Evolutionary conservation across 2,113 vertebrate genomes (phyloP).

Genomic region (Pseudorasbora parva): DNA sequence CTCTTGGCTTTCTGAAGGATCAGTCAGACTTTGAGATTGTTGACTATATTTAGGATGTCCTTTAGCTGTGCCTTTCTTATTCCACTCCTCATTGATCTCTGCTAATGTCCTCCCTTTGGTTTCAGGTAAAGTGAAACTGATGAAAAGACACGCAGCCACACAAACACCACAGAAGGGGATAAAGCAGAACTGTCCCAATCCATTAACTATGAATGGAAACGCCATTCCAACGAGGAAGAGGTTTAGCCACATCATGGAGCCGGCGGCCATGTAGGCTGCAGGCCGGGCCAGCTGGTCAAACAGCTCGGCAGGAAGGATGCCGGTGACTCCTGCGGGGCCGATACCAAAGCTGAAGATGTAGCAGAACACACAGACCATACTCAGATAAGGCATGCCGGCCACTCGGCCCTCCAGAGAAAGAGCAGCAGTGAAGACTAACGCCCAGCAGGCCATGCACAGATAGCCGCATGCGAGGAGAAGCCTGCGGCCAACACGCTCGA

Average conservation of each 20-base stretch:
- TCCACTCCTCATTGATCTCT: constrained; percentile 83
- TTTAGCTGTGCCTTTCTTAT: constrained; percentile 50
- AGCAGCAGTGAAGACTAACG: constrained; percentile 80
- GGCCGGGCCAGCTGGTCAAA: constrained; percentile 86
- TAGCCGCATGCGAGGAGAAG: constrained; percentile 83
- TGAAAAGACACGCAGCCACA: constrained; percentile 73
- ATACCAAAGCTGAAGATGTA: constrained; percentile 93
- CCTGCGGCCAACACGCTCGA: constrained; percentile 80
- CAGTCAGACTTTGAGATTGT: neutral
- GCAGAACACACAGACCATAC: constrained; percentile 85
- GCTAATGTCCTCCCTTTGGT: constrained; percentile 88
- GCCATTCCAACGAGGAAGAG: constrained; percentile 82
- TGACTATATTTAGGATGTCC: neutral
- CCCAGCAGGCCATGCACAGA: constrained; percentile 82
- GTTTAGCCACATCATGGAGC: constrained; percentile 84
- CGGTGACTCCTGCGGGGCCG: constrained; percentile 89
- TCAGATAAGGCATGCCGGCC: constrained; percentile 84
- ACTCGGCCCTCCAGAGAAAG: constrained; percentile 80
- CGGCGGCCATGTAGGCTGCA: constrained; percentile 86
- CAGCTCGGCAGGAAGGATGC: constrained; percentile 85
- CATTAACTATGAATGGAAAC: constrained; percentile 84
- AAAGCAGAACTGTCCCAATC: constrained; percentile 81
- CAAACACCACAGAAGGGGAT: constrained; percentile 86
- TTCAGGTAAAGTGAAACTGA: constrained; percentile 84
- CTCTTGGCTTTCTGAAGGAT: neutral